phyloP scores from a whole-genome alignment of 2,888 invertebrate genomes.

The Tenthredo mesomela region DNA sequence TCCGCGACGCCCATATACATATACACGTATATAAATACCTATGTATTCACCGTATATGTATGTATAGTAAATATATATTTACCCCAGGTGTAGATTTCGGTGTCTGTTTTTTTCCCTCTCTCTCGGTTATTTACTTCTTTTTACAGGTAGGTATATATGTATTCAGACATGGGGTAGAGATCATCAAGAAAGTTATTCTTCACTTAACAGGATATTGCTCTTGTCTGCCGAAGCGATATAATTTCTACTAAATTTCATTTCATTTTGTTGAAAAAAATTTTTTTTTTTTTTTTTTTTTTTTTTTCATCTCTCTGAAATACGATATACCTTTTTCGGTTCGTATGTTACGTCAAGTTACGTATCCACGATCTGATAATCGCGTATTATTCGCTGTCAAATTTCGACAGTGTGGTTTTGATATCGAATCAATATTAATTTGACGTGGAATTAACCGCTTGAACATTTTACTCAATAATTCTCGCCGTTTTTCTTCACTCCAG shows the following conservation, averaged over 20 bases:
- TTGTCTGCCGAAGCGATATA: not conserved
- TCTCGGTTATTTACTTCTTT: not conserved
- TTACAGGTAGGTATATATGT: not conserved
- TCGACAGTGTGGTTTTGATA: not conserved
- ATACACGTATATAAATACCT: not conserved
- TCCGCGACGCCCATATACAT: constrained; percentile 1
- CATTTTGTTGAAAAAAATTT: not conserved
- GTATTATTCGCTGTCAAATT: not conserved
- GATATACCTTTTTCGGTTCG: not conserved
- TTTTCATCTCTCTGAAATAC: not conserved
- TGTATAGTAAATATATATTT: not conserved
- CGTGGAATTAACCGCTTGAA: not conserved
- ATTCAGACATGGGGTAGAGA: not conserved
- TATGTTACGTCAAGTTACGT: not conserved
- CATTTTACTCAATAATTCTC: not conserved
- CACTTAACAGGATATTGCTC: not conserved
- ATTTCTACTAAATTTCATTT: not conserved
- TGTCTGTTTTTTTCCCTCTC: not conserved
- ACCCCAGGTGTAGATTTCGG: constrained; percentile 31
- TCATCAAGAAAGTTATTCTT: not conserved
- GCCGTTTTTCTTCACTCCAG: too few species aligned
- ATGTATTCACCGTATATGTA: not conserved
- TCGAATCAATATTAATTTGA: not conserved
- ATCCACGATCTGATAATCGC: not conserved
- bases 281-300: not conserved